Conservation (phyloP, 1,140 invertebrate species). For the Amphibalanus amphitrite region DNA sequence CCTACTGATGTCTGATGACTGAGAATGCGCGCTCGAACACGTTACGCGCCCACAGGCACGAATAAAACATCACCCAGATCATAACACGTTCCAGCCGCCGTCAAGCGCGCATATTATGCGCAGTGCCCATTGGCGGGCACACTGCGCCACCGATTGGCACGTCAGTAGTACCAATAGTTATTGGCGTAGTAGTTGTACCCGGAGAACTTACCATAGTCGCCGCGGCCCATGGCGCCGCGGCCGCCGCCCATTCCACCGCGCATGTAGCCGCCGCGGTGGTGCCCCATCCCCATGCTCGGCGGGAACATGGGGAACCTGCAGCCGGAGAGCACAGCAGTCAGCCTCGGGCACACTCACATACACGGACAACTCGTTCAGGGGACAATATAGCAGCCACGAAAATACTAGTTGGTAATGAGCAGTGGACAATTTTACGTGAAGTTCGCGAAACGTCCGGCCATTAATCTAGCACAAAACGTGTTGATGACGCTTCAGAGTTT, state of each 20-base stretch:
- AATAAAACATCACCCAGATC: neutral
- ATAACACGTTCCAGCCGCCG: neutral
- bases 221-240: slow-evolving; percentile 49
- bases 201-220: slow-evolving; percentile 63
- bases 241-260: too few species aligned
- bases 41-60: neutral
- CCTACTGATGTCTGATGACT: neutral
- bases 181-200: slow-evolving; percentile 20
- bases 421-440: too few species aligned
- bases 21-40: neutral
- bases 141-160: neutral
- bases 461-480: too few species aligned
- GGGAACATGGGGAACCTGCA: slow-evolving; percentile 19
- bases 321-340: neutral
- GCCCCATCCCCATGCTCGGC: slow-evolving; percentile 17
- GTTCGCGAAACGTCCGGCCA: too few species aligned
- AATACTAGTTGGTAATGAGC: too few species aligned
- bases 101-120: neutral
- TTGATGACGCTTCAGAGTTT: too few species aligned
- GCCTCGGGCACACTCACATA: too few species aligned
- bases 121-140: neutral
- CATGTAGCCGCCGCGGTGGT: slow-evolving; percentile 12
- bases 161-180: slow-evolving; percentile 20
- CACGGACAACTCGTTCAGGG: too few species aligned
- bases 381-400: too few species aligned